phyloP scores from a whole-genome alignment of 2,797 vertebrate species.

The Sebastes hubbsi region DNA sequence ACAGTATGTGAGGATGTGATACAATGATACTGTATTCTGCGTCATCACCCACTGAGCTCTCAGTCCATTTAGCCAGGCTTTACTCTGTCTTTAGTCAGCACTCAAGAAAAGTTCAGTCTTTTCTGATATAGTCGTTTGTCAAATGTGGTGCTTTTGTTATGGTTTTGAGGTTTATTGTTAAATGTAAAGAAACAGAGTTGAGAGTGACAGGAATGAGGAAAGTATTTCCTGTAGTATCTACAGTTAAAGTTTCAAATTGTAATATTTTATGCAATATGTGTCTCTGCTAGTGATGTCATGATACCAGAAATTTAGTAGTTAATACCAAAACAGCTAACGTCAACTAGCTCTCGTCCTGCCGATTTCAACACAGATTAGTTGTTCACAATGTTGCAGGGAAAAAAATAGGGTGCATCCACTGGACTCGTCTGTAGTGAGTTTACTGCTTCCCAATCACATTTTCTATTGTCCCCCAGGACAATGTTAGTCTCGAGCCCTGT shows the following conservation, averaged over 20 bases:
- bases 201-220: neutral
- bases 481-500: no score
- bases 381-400: no score
- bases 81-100: neutral
- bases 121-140: neutral
- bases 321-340: no score
- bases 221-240: neutral
- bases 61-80: neutral
- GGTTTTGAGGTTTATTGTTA: neutral
- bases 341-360: no score
- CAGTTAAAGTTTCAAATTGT: neutral
- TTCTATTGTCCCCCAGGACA: no score
- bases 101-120: neutral
- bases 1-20: neutral
- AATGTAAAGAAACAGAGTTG: neutral
- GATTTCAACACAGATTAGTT: no score
- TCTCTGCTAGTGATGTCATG: no score
- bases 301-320: no score
- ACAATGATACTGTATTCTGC: neutral
- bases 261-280: neutral
- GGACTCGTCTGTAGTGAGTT: no score
- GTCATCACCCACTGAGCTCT: neutral
- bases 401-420: accelerated
- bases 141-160: neutral
- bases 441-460: no score